Percentiles rank a stretch among this genome's conserved stretches.
These are phyloP conservation scores for Dendroctonus ponderosae DNA, from an alignment of 1,140 invertebrate genomes.

Conservation along the genomic window DNA sequence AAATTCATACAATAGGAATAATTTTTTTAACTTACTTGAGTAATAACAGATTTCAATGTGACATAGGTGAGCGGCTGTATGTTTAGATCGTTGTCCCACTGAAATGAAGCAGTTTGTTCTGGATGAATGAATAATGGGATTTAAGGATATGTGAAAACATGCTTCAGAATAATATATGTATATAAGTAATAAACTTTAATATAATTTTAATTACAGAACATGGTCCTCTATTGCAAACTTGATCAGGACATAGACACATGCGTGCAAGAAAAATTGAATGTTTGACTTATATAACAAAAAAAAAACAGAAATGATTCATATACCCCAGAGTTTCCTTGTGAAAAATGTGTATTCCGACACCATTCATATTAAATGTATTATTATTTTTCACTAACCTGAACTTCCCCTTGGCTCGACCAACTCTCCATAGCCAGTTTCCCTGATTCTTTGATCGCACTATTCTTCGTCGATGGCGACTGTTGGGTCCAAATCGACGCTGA, in stretches of 20 bases:
- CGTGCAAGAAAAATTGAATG: too few species aligned
- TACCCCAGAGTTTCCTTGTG: too few species aligned
- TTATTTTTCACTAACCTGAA: slow-evolving; percentile 35
- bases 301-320: too few species aligned
- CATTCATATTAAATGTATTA: too few species aligned
- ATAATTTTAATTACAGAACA: too few species aligned
- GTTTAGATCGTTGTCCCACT: slow-evolving; percentile 57
- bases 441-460: neutral
- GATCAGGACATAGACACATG: too few species aligned
- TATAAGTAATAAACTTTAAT: too few species aligned
- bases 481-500: slow-evolving; percentile 15
- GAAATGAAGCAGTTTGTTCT: slow-evolving; percentile 40
- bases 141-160: neutral
- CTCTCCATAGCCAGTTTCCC: slow-evolving; percentile 25
- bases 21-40: slow-evolving; percentile 47
- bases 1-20: neutral
- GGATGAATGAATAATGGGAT: neutral
- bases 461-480: slow-evolving; percentile 26
- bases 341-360: too few species aligned
- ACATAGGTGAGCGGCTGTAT: slow-evolving; percentile 58
- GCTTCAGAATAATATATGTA: neutral
- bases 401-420: slow-evolving; percentile 41
- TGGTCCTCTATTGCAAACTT: too few species aligned
- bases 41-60: slow-evolving; percentile 57
- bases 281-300: too few species aligned